Conservation (phyloP, 2,888 invertebrate species). For the Dynastes grantii region DNA sequence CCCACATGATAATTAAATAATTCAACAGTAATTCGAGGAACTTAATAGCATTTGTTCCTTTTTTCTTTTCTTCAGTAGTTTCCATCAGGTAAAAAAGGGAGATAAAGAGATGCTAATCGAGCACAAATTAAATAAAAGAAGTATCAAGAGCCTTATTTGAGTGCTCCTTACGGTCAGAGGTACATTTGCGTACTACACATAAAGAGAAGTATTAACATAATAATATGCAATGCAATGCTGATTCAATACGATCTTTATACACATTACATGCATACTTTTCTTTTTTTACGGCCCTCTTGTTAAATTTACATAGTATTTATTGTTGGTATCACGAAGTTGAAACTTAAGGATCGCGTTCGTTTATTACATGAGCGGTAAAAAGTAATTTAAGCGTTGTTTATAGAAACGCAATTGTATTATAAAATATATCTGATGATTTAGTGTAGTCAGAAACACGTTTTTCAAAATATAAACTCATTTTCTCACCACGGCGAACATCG, state of each 20-base stretch:
- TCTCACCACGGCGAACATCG: too few relatives aligned
- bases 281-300: neutral
- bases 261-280: neutral
- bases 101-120: neutral
- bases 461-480: too few relatives aligned
- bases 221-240: conserved; percentile 13
- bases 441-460: too few relatives aligned
- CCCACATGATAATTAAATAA: conserved; percentile 2
- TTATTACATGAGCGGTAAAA: conserved; percentile 6
- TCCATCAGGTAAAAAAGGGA: neutral
- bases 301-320: conserved; percentile 30
- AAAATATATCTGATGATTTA: too few relatives aligned
- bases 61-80: neutral
- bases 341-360: neutral
- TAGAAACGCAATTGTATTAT: neutral
- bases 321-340: neutral
- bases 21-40: conserved; percentile 10
- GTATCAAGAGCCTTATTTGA: neutral
- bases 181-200: neutral
- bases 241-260: neutral
- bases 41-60: neutral
- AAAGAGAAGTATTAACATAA: conserved; percentile 10
- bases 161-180: neutral
- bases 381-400: conserved; percentile 26
- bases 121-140: neutral